Evolutionary conservation across 2,888 invertebrate genomes (phyloP), one percentile per base, ranked within the genome.

Genomic region (Andrena fulva): DNA sequence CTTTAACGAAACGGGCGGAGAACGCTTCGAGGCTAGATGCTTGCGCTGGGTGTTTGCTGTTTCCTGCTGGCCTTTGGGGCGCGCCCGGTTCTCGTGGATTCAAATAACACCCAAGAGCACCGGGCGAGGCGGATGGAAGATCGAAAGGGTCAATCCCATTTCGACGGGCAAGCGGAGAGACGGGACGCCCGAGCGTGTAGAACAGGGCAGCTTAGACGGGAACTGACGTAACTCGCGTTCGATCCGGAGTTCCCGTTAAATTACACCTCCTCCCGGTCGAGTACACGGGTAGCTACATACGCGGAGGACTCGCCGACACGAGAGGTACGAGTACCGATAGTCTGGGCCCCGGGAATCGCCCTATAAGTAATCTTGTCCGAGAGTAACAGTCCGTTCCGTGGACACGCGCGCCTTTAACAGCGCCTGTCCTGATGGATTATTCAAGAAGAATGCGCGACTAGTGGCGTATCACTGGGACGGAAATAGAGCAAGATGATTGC

Each of bases 211-310:
- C 80, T 80, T 79, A 86, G 86, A 86, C 86, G 84, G 89, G 82
- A 89, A 88, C 82, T 85, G 86, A 89, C 87, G 87, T 88, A 89
- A 85, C 80, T 77, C 82, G 52, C 66, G 78, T 89, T 87, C 86
- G 89, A 89, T 88, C 82, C 77, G 68, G 72, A 74, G 81, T 88
- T 86, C 84, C 88, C 88, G 87, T 87, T 89, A 89, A 89, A 89
- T 86, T 86, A 85, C 87, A 86, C 84, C 87, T 87, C 80, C 87
- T 78, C 80, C 80, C 59, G 75, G 66, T 59, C 82, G 64, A 73
- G 78, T 87, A 87, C 86, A 87, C 80, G 69, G 76, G 74, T 76
- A 82, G 54, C 64, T 77, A 82, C 84, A 72, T 79, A 79, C 79
- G 70, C 70, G 76, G 78, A 71, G 77, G 76, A 73, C 71, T 75